Evolutionary conservation across 2,113 vertebrate species (phyloP), one percentile per base, ranked within the genome.

Genomic region (Odocoileus hemionus): DNA sequence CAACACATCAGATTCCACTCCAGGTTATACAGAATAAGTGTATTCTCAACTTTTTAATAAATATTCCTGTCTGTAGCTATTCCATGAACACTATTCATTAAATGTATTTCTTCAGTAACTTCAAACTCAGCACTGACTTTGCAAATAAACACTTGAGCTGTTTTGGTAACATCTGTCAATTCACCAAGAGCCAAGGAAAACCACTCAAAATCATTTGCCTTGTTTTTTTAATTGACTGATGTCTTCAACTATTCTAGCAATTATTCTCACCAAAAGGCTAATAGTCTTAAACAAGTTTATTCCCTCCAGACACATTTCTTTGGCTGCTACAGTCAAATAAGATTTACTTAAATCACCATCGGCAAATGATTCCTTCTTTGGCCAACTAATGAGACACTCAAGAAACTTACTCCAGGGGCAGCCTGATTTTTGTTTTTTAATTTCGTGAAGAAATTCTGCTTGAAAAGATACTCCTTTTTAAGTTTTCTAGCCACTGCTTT

Each of bases 151-250:
- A 85, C 91, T 6, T 60, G 43, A 87, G 83, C 21, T 83, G 57
- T 80, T 58, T 6, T 95, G n/a, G 61, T 55, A 92, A 95, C 84
- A 83, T 90, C 61, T 94, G 45, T 82, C 85, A 90, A 95, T 80
- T 95, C 96, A 95, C 83, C 84, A 94, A 60, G 33, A 97, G 64
- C 80, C 88, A 88, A 96, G 39, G 85, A 96, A 98, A 98, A 74
- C 85, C 96, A 88, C 57, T 91, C 58, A 45, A 88, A 96, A 90
- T 87, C 79, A 89, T 87, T 57, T 80, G 36, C 60, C 70, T 92
- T 89, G 15, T 82, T 95, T 95, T 91, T 67, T 67, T 55, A 94
- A 97, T 95, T 97, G 85, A 97, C 21, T 96, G 67, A 84, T 88
- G 58, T 74, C n/a, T 43, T 93, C 92, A 92, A 91, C 26, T 87